Conservation (phyloP, 37 sponge, comb jelly and placozoan genomes). For the Halisarca cf. caerulea region DNA sequence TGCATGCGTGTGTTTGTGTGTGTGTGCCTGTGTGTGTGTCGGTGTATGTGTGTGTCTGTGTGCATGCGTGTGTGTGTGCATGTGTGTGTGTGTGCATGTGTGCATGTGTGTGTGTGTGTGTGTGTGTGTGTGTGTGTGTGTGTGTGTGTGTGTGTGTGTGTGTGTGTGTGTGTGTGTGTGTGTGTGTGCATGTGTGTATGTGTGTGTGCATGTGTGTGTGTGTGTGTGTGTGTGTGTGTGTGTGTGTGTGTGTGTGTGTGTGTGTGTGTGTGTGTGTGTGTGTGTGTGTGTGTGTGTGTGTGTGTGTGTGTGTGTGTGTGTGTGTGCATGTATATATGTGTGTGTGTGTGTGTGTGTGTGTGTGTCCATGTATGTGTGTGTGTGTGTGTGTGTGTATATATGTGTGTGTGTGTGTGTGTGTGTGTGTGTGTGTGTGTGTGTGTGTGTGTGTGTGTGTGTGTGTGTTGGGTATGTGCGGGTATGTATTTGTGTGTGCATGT, state of each 20-base stretch:
- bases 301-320: background rate
- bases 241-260: conserved; percentile 28
- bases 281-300: conserved; percentile 20
- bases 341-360: conserved; percentile 10
- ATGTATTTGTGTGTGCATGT: background rate
- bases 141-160: conserved; percentile 28
- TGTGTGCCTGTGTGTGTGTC: too few species aligned
- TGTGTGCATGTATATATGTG: background rate
- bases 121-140: too few species aligned
- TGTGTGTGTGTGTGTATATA: conserved; percentile 19
- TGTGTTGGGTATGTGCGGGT: background rate
- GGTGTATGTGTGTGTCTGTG: too few species aligned
- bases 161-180: conserved; percentile 22
- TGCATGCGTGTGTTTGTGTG: too few species aligned
- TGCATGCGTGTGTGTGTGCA: background rate
- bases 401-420: conserved; percentile 33
- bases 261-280: conserved; percentile 30
- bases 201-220: conserved; percentile 25
- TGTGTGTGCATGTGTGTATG: conserved; percentile 21
- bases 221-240: conserved; percentile 24
- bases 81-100: background rate
- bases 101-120: too few species aligned
- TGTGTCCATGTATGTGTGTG: conserved; percentile 20
- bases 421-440: conserved; percentile 35
- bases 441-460: conserved; percentile 16